Percentiles rank a stretch among this genome's conserved stretches.
Evolutionary conservation across 2,888 invertebrate species (phyloP).

Genomic region (Drosophila algonquin): DNA sequence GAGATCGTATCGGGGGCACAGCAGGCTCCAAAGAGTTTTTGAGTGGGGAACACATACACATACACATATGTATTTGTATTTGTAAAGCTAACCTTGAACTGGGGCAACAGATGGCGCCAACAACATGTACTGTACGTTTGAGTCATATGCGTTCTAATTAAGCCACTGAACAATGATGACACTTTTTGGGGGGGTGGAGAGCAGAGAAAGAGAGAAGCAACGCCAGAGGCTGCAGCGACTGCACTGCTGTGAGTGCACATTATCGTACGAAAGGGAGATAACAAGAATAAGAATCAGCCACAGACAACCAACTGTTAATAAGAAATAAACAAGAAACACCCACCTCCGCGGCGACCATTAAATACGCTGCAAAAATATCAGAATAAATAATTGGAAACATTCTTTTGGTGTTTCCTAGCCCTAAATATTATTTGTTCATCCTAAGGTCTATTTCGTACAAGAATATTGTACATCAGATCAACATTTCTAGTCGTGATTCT

Average conservation of each 20-base stretch:
- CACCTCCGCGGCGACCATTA: not conserved
- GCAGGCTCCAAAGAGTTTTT: constrained; percentile 7
- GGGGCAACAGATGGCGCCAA: constrained; percentile 49
- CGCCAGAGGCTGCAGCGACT: constrained; percentile 7
- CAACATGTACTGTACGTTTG: constrained; percentile 30
- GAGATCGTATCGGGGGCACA: constrained; percentile 44
- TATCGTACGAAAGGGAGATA: not conserved
- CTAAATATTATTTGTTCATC: no score
- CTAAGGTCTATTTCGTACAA: no score
- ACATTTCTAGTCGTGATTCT: no score
- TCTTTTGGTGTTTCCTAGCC: no score
- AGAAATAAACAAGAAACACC: not conserved
- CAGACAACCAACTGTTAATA: not conserved
- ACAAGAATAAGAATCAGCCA: constrained; percentile 8
- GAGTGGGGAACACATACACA: no score
- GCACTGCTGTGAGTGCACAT: not conserved
- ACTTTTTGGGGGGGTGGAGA: constrained; percentile 20
- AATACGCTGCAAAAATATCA: not conserved
- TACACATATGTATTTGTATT: no score
- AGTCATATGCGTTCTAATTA: constrained; percentile 73
- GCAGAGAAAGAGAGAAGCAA: constrained; percentile 23
- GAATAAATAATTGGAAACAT: no score
- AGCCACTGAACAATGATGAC: constrained; percentile 55
- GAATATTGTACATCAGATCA: no score
- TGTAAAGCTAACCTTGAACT: constrained; percentile 16